phyloP scores from a whole-genome alignment of 2,888 invertebrate species.

The Diplazon laetatorius region DNA sequence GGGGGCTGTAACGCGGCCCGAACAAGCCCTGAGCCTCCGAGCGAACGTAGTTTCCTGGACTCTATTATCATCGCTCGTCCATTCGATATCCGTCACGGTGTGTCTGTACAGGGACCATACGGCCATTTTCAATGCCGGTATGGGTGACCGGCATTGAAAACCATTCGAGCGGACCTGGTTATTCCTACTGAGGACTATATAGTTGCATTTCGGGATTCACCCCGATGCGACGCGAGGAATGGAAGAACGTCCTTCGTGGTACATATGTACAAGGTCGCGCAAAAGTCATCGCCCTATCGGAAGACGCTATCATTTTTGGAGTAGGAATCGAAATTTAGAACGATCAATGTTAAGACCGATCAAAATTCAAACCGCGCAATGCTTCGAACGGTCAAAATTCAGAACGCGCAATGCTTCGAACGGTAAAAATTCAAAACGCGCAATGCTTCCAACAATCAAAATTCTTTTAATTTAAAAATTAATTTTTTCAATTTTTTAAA shows the following conservation, averaged over 20 bases:
- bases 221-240: not conserved
- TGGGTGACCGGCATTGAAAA: slow-evolving; percentile 18
- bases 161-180: slow-evolving; percentile 18
- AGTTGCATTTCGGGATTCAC: slow-evolving; percentile 21
- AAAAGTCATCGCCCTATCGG: no score
- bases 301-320: no score
- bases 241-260: not conserved
- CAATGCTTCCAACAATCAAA: no score
- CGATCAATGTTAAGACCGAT: no score
- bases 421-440: no score
- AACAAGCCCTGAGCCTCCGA: slow-evolving; percentile 25
- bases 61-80: slow-evolving; percentile 55
- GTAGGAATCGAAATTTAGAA: no score
- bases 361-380: no score
- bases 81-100: slow-evolving; percentile 45
- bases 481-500: no score
- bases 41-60: slow-evolving; percentile 52
- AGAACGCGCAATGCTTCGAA: no score
- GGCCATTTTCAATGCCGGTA: no score
- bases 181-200: slow-evolving; percentile 46
- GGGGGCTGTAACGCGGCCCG: not conserved
- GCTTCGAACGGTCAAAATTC: no score
- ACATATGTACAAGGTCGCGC: slow-evolving; percentile 7
- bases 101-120: not conserved
- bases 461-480: no score